Conservation (phyloP, 2,113 vertebrate genomes). For the Phyllostomus discolor region DNA sequence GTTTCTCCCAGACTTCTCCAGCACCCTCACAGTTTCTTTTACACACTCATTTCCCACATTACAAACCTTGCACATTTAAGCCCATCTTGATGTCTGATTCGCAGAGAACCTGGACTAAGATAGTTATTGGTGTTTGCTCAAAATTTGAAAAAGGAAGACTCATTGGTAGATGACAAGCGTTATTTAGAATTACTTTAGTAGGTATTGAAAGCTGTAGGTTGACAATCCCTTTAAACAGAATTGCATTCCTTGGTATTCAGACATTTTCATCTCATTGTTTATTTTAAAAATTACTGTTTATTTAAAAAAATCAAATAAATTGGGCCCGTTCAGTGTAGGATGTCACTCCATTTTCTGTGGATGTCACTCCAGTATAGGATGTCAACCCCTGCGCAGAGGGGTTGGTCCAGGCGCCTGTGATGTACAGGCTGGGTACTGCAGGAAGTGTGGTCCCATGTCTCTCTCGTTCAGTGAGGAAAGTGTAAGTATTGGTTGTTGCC, state of each 20-base stretch:
- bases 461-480: background rate
- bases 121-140: background rate
- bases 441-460: background rate
- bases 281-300: no score
- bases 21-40: background rate
- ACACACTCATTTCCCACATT: background rate
- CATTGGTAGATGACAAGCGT: no score
- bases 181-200: background rate
- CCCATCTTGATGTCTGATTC: background rate
- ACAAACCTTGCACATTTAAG: background rate
- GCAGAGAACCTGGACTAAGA: background rate
- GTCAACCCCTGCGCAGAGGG: no score
- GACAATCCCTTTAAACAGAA: background rate
- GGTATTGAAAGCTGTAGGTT: background rate
- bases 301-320: background rate
- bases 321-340: background rate
- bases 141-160: background rate
- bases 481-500: background rate
- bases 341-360: background rate
- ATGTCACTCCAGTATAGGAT: no score
- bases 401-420: background rate
- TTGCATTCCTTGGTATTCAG: background rate
- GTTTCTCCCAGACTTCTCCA: background rate
- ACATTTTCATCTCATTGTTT: background rate
- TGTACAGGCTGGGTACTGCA: background rate